Base-by-base conservation (phyloP, 2,888 invertebrate genomes). In the Drosophila stalkeri region DNA sequence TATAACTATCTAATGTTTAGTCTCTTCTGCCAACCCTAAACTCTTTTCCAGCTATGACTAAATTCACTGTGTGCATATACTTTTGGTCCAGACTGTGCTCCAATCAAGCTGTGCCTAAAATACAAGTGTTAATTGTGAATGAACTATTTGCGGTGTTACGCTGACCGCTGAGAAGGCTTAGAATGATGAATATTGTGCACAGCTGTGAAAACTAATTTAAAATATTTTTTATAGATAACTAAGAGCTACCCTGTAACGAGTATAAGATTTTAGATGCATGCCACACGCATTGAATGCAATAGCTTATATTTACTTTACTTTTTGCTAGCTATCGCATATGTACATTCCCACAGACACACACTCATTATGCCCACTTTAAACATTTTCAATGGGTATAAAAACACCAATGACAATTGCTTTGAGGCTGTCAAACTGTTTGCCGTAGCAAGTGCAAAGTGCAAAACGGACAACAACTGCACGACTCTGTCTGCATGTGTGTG, bases 381-480 rank as follows among this genome's bases (percentile, higher is more conserved):
- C 27, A 11, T 27, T 41, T 27, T n/a, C 23, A 41, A 31, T 41
- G 41, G 39, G 55, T 41, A 55, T 55, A 1, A 18, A 41, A 31
- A 16, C 18, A 49, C 35, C 56, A 47, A 43, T 57, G 43, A 41
- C 49, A 18, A 37, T 46, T 73, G 33, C 11, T 31, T 16, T 37
- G 39, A 57, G 16, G 6, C 46, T 60, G 41, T 46, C 60, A 68
- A 75, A 60, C 75, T 75, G 60, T 65, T 23, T 23, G 33, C 46
- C 14, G 41, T 43, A 55, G 64, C 39, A 66, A 60, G 67, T 76
- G 80, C 78, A 74, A 73, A 69, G 65, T 69, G 59, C 77, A 80
- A 62, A 66, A 33, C 61, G 47, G 27, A 54, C 49, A 7, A 27
- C 27, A 54, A 54, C 43, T 75, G 56, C 63, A 67, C 61, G 69